phyloP scores from a whole-genome alignment of 2,797 vertebrate genomes.

The Hirundo rustica region DNA sequence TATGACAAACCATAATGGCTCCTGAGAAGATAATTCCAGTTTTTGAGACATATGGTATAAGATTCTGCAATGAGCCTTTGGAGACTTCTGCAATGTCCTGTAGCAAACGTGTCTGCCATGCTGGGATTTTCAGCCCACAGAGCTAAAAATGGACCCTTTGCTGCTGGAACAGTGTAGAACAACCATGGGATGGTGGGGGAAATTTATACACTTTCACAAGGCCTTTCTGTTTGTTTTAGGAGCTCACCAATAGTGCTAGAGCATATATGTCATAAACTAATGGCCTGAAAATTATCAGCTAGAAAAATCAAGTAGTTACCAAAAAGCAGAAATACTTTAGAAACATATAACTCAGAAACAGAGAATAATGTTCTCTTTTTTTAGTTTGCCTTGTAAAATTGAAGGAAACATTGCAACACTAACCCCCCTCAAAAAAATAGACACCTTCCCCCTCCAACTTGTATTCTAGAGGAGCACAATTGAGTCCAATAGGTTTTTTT shows the following conservation, averaged over 20 bases:
- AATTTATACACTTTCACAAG: neutral
- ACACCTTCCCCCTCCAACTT: fast-evolving
- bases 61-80: neutral
- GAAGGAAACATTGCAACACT: neutral
- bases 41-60: neutral
- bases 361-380: neutral
- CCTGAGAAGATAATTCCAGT: neutral
- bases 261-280: neutral
- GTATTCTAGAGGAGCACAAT: neutral
- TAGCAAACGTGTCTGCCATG: neutral
- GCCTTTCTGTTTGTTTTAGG: neutral
- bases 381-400: neutral
- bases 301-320: neutral
- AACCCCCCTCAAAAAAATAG: fast-evolving
- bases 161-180: neutral
- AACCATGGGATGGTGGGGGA: neutral
- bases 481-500: neutral
- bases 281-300: neutral
- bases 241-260: neutral
- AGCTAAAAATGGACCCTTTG: neutral
- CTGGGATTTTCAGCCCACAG: neutral
- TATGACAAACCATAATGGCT: neutral
- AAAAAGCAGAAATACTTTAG: neutral
- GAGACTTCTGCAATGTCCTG: neutral
- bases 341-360: neutral